Evolutionary conservation across 1,140 invertebrate species (phyloP).

Genomic region (Stegodyphus mimosarum): DNA sequence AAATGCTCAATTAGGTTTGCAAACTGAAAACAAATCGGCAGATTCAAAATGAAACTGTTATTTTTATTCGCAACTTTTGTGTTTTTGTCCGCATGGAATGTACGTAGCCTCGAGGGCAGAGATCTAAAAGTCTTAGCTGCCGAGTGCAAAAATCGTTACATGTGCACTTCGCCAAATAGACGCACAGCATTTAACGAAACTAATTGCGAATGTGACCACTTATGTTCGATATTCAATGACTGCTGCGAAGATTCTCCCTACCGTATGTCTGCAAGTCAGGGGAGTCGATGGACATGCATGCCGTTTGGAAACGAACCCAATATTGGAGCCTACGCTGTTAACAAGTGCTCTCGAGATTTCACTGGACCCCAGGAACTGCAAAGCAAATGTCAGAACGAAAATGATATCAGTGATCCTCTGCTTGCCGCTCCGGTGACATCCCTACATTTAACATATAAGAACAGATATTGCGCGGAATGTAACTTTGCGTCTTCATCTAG

Average conservation of each 20-base stretch:
- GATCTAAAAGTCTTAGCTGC: not conserved
- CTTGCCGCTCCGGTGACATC: conserved; percentile 68
- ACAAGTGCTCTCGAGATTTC: not conserved
- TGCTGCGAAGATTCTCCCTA: conserved; percentile 18
- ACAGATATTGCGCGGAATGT: conserved; percentile 73
- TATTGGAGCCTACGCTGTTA: conserved; percentile 7
- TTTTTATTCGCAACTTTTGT: too few relatives aligned
- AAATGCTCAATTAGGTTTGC: too few relatives aligned
- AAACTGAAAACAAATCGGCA: too few relatives aligned
- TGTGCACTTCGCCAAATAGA: not conserved
- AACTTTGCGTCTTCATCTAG: conserved; percentile 64
- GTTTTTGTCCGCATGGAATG: too few relatives aligned
- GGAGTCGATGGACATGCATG: not conserved
- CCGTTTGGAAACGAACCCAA: not conserved
- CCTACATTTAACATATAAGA: conserved; percentile 71
- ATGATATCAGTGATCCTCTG: conserved; percentile 67
- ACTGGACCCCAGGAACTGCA: not conserved
- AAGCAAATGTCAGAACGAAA: conserved; percentile 2
- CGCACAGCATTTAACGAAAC: not conserved
- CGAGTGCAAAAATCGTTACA: not conserved
- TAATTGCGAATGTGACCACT: not conserved
- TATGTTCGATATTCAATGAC: not conserved
- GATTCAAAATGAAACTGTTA: too few relatives aligned
- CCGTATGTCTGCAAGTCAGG: not conserved
- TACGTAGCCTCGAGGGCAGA: not conserved